These are phyloP conservation scores for Drosophila fulvimacula DNA, from an alignment of 2,888 invertebrate species.

Conservation along the genomic window DNA sequence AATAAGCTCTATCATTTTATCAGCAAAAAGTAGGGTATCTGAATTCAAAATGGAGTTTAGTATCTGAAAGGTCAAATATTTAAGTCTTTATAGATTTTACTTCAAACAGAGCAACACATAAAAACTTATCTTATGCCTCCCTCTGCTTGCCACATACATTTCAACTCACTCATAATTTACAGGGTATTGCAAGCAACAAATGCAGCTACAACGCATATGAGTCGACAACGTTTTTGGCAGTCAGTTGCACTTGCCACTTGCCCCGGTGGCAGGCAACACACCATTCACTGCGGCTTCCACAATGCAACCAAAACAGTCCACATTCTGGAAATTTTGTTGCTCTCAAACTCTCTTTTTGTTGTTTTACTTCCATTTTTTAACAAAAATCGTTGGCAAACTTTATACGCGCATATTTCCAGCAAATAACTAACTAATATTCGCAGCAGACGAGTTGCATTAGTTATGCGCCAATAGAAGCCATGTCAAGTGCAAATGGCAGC, in stretches of 20 bases:
- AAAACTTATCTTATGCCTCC: background rate
- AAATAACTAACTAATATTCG: slow-evolving; percentile 55
- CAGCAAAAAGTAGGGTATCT: too few species aligned
- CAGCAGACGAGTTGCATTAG: slow-evolving; percentile 10
- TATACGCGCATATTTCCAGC: slow-evolving; percentile 47
- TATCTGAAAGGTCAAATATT: too few species aligned
- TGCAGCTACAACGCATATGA: slow-evolving; percentile 43
- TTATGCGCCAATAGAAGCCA: background rate
- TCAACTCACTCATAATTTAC: background rate
- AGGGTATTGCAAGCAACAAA: slow-evolving; percentile 27
- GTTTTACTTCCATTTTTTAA: slow-evolving; percentile 22
- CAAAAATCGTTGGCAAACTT: slow-evolving; percentile 43
- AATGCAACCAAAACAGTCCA: slow-evolving; percentile 55
- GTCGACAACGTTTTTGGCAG: slow-evolving; percentile 53
- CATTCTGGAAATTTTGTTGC: slow-evolving; percentile 35
- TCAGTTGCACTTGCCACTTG: slow-evolving; percentile 18
- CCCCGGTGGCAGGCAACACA: slow-evolving; percentile 10
- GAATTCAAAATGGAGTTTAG: too few species aligned
- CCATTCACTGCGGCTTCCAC: slow-evolving; percentile 30
- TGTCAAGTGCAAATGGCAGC: background rate
- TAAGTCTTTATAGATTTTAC: too few species aligned
- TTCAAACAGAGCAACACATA: too few species aligned
- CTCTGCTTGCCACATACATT: background rate
- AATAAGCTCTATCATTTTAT: too few species aligned
- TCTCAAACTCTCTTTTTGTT: slow-evolving; percentile 22